Conservation (phyloP, 92 coral and sea anemone species). For the Actinernus sp. region DNA sequence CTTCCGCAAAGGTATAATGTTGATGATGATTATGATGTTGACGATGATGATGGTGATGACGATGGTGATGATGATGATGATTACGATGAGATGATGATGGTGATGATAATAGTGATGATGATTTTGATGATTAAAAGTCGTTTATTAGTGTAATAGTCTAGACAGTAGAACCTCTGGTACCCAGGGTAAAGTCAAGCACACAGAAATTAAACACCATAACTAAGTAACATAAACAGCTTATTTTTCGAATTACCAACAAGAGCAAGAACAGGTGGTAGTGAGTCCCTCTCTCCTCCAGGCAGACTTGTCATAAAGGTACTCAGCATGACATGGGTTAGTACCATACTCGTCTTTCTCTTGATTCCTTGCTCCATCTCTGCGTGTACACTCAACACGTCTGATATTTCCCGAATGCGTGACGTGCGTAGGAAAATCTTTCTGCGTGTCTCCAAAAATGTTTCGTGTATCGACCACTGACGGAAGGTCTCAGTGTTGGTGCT, state of each 20-base stretch:
- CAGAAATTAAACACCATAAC: no score
- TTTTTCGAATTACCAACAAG: constrained; percentile 90
- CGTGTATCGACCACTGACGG: constrained; percentile 93
- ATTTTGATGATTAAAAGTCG: no score
- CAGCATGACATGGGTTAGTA: constrained; percentile 67
- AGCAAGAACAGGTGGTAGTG: constrained; percentile 80
- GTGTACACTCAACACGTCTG: constrained; percentile 82
- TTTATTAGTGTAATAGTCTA: no score
- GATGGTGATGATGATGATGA: no score
- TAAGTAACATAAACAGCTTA: no score
- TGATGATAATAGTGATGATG: no score
- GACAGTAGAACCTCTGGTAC: no score
- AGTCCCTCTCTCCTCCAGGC: constrained; percentile 76
- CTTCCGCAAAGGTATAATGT: no score
- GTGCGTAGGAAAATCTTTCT: constrained; percentile 79
- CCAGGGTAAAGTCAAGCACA: no score
- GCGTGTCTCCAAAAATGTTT: constrained; percentile 75
- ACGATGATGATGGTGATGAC: no score
- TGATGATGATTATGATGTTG: no score
- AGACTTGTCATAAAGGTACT: constrained; percentile 93
- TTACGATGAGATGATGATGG: no score
- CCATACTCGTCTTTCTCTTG: constrained; percentile 66
- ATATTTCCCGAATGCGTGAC: constrained; percentile 72
- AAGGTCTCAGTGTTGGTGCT: constrained; percentile 67
- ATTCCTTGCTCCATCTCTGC: constrained; percentile 84